These are phyloP conservation scores for Eristalis pertinax DNA, from an alignment of 2,888 invertebrate species.

Conservation along the genomic window DNA sequence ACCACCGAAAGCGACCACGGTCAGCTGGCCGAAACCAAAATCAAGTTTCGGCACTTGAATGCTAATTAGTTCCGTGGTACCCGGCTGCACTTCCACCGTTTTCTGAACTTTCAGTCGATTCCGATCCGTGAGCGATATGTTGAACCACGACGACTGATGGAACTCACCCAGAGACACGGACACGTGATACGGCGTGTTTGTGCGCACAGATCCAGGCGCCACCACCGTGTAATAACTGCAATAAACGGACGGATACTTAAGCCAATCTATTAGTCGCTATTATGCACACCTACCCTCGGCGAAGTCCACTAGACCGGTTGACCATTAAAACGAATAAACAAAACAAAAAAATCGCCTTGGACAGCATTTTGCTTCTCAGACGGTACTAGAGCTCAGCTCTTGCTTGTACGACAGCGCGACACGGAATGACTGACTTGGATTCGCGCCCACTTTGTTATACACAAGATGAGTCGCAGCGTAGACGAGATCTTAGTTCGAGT, in stretches of 20 bases:
- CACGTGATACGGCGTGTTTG: conserved; percentile 19
- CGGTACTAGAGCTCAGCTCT: background rate
- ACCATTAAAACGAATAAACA: background rate
- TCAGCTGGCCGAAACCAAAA: conserved; percentile 7
- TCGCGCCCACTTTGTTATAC: background rate
- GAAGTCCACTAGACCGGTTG: background rate
- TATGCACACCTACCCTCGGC: background rate
- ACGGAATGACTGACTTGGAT: background rate
- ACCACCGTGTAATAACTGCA: conserved; percentile 43
- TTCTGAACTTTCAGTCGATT: background rate
- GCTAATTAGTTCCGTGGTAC: conserved; percentile 13
- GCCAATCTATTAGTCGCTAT: background rate
- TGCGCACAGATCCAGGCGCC: conserved; percentile 39
- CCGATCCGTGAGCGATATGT: background rate
- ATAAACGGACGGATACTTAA: background rate
- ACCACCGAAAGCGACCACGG: background rate
- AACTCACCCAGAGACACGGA: conserved; percentile 82
- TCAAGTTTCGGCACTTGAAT: conserved; percentile 4
- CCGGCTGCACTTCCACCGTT: conserved; percentile 35
- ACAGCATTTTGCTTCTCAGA: background rate
- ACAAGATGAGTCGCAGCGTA: background rate
- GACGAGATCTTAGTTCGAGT: background rate
- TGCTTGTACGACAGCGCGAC: background rate
- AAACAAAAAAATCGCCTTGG: background rate
- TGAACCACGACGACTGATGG: conserved; percentile 41